Conservation (phyloP, 1,140 invertebrate genomes). For the Copidosoma floridanum region DNA sequence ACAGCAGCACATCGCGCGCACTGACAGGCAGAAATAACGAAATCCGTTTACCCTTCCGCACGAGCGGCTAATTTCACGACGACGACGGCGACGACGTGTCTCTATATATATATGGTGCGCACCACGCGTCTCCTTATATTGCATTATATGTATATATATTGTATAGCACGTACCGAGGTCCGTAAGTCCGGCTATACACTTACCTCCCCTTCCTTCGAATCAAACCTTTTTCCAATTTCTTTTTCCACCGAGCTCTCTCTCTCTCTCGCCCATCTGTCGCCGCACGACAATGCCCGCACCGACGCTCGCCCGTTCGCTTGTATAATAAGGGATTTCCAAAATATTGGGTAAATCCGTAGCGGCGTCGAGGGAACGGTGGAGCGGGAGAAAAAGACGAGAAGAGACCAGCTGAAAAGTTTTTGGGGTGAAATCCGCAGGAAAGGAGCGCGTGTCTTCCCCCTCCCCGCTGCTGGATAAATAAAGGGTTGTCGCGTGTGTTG, state of each 20-base stretch:
- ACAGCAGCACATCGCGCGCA: background rate
- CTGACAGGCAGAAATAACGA: background rate
- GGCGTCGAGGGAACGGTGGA: slow-evolving; percentile 25
- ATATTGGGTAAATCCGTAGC: slow-evolving; percentile 56
- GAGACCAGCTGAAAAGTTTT: slow-evolving; percentile 52
- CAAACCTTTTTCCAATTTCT: slow-evolving; percentile 44
- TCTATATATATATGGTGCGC: too few relatives aligned
- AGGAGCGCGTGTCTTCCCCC: background rate
- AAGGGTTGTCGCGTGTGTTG: slow-evolving; percentile 48
- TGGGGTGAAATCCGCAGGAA: slow-evolving; percentile 48
- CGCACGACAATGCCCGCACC: slow-evolving; percentile 28
- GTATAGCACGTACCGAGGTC: too few relatives aligned
- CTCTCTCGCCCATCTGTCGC: slow-evolving; percentile 55
- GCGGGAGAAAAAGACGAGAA: slow-evolving; percentile 29
- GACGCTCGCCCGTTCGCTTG: slow-evolving; percentile 12
- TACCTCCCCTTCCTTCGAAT: background rate
- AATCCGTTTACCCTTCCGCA: slow-evolving; percentile 30
- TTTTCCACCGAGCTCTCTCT: too few relatives aligned
- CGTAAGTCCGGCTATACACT: too few relatives aligned
- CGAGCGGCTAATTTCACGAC: slow-evolving; percentile 24
- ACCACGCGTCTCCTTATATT: background rate
- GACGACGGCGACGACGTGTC: too few relatives aligned
- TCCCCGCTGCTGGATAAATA: slow-evolving; percentile 50
- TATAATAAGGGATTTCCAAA: slow-evolving; percentile 58
- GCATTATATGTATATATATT: too few relatives aligned